phyloP scores from a whole-genome alignment of 2,888 invertebrate species.

The Sarcophaga caerulescens region DNA sequence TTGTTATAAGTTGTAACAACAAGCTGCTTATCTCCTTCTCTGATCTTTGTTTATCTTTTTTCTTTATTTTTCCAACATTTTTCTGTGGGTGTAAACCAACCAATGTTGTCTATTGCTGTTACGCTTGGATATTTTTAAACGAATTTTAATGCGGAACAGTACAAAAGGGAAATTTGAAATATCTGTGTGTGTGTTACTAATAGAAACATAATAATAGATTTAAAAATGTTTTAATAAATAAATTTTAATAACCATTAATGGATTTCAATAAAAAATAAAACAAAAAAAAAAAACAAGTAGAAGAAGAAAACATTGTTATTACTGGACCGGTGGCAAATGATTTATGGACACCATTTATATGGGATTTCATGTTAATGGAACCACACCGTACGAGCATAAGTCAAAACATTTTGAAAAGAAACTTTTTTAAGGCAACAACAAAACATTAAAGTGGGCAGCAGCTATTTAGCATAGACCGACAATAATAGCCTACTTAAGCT shows the following conservation, averaged over 20 bases:
- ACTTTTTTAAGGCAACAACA: constrained; percentile 25
- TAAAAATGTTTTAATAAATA: neutral
- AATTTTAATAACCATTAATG: neutral
- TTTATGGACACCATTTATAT: neutral
- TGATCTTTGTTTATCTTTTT: too few species aligned
- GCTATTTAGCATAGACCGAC: too few species aligned
- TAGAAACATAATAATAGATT: neutral
- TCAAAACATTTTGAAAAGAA: constrained; percentile 43
- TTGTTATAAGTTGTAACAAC: too few species aligned
- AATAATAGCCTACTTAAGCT: too few species aligned
- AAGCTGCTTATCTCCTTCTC: too few species aligned
- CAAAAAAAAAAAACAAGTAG: too few species aligned
- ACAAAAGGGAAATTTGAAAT: neutral
- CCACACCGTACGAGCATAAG: constrained; percentile 1
- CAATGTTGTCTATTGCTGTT: constrained; percentile 7
- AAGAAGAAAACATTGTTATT: neutral
- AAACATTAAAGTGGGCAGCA: neutral
- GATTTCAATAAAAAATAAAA: neutral
- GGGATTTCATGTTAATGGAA: neutral
- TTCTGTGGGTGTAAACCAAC: neutral
- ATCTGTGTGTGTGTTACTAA: neutral
- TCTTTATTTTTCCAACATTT: neutral
- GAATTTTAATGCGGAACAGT: constrained; percentile 8
- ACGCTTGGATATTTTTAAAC: neutral
- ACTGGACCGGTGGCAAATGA: neutral